A percentile compares a stretch with the other conserved stretches of the same genome.
Evolutionary conservation across 2,113 vertebrate species (phyloP).

Genomic region (Ptychochromis oligacanthus): DNA sequence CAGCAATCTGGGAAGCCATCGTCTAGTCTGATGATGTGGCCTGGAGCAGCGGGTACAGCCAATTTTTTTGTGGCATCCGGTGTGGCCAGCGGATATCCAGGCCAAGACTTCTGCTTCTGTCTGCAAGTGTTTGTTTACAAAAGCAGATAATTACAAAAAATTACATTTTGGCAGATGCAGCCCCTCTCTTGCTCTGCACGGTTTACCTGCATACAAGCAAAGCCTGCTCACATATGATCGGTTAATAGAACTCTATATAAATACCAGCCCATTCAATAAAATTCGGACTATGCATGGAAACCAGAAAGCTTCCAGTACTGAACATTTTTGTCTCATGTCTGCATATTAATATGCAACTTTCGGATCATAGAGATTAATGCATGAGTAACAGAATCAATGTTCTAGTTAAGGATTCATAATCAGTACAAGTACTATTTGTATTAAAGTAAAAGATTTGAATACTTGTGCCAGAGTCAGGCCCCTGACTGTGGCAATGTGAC

Average conservation of each 20-base stretch:
- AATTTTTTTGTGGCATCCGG: not conserved
- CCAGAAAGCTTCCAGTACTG: not conserved
- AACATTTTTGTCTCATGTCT: too few species aligned
- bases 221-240: not conserved
- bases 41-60: not conserved
- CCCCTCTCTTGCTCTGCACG: not conserved
- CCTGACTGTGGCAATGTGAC: not conserved
- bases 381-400: accelerated
- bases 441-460: not conserved
- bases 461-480: not conserved
- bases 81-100: not conserved
- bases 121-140: not conserved
- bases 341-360: not conserved
- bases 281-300: not conserved
- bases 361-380: not conserved
- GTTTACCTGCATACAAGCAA: not conserved
- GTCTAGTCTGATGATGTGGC: not conserved
- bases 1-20: not conserved
- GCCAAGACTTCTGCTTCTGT: not conserved
- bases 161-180: not conserved
- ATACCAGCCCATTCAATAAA: not conserved
- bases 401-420: not conserved
- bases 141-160: not conserved
- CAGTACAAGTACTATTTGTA: not conserved
- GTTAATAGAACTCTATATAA: not conserved